A percentile compares a stretch with the other conserved stretches of the same genome.
Conservation (phyloP, 1,140 invertebrate genomes). For the Plutomurus gul region DNA sequence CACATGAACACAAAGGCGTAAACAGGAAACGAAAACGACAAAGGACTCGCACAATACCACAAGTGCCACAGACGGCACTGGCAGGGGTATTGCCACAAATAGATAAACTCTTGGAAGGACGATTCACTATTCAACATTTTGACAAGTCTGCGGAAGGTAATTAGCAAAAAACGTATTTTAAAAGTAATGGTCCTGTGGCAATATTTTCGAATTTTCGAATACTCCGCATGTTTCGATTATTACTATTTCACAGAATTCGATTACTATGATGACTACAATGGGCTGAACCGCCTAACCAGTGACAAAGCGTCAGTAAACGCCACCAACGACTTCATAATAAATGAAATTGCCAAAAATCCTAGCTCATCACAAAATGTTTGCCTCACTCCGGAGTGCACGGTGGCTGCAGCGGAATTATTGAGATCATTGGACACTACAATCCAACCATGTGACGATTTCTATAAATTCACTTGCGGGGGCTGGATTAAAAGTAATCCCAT, state of each 20-base stretch:
- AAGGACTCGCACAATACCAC: too few relatives aligned
- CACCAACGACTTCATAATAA: background rate
- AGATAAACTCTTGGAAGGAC: background rate
- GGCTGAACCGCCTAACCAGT: background rate
- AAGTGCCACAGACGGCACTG: background rate
- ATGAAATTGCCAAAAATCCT: background rate
- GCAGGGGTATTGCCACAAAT: background rate
- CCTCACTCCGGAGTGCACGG: background rate
- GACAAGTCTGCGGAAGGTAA: background rate
- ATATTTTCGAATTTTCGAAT: too few relatives aligned
- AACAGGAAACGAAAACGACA: too few relatives aligned
- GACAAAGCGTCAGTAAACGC: background rate
- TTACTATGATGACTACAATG: conserved; percentile 1
- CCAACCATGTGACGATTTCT: conserved; percentile 57
- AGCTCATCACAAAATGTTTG: background rate
- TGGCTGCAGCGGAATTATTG: conserved; percentile 47
- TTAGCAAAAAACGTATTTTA: too few relatives aligned
- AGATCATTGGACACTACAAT: conserved; percentile 21
- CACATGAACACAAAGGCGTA: too few relatives aligned
- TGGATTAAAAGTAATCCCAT: conserved; percentile 55
- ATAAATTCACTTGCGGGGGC: conserved; percentile 57
- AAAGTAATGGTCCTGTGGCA: too few relatives aligned
- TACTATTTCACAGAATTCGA: background rate
- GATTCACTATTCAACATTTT: background rate
- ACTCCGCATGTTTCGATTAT: too few relatives aligned